Evolutionary conservation across 2,888 invertebrate genomes (phyloP), one percentile per base, ranked within the genome.

Genomic region (Tachina fera): DNA sequence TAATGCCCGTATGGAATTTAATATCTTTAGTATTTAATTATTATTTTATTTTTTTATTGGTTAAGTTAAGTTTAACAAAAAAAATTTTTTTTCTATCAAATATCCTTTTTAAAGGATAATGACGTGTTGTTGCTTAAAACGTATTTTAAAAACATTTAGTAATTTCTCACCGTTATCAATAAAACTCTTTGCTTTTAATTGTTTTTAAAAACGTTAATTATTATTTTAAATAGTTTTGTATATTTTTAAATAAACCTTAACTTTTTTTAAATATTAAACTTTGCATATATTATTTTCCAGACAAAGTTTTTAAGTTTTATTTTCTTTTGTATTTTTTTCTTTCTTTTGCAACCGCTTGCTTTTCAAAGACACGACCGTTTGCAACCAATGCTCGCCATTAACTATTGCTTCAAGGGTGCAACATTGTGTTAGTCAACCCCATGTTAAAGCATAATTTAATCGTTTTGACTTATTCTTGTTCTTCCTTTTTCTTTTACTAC

Each of bases 331-430:
- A 22, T 67, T 16, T 43, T 58, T 45, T 56, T 1, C 31, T 47
- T 70, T 58, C 61, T 56, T 47, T 63, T 83, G 76, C 76, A 77
- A 81, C 87, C 88, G 89, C 87, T 88, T 85, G 81, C 82, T 87
- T 88, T 88, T 58, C n/a, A 45, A 87, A 89, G 90, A 92, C 91
- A 90, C 92, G 91, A 92, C 92, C 92, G 92, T 91, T 91, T 91
- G 90, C 92, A 91, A 90, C 91, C 90, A 91, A 90, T 90, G 92
- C 92, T 92, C 91, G 92, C 91, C 92, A 91, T 91, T 90, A 92
- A 92, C 92, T 92, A 90, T 90, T 90, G 89, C 90, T 89, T 89
- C 89, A 90, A 91, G 91, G 89, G 90, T 91, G 89, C 88, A 88
- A 88, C 87, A 87, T 80, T 85, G 87, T 88, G 85, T 89, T 83